Evolutionary conservation across 1,140 invertebrate genomes (phyloP), one percentile per base, ranked within the genome.

Genomic region (Ceratina australensis): DNA sequence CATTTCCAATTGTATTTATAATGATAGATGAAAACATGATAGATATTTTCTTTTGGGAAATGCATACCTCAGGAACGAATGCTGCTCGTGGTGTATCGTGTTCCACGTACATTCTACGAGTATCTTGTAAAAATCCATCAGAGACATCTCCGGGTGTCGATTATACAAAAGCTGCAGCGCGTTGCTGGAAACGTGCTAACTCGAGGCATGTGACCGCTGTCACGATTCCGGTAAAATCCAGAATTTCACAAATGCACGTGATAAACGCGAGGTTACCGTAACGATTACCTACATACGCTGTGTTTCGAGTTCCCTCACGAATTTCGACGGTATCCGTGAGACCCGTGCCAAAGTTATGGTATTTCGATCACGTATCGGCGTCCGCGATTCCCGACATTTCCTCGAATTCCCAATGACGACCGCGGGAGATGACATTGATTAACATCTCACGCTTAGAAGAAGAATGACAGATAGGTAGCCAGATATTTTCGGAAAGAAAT

Each of bases 341-440:
- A 24, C 74, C 42, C 50, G 47, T 28, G 42, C 18, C 65, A 33
- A 33, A 26, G 57, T 72, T 72, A n/a, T 54, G 69, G 69, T 50
- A 77, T 77, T 72, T 72, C 75, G 68, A 77, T 77, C 75, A 77
- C 75, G 75, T 77, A 72, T 22, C 59, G 15, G 18, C 24, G 22
- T 28, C 22, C 54, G 47, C 57, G 59, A 72, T 77, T 50, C 54
- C 16, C 22, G 42, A 33, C 33, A 12, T 59, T 65, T 63, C 75
- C 18, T 54, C 13, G 75, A 71, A 69, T 69, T 22, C n/a, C 1
- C 26, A 5, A 26, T 50, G 65, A 50, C 42, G 15, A 60, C 26
- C 42, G 22, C 5, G n/a, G n/a, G 10, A 76, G 12, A 28, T 16
- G 12, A 54, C 42, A 76, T 69, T 50, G 56, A 42, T 42, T 10